Conservation (phyloP, 2,888 invertebrate species). For the Philereme vetulata region DNA sequence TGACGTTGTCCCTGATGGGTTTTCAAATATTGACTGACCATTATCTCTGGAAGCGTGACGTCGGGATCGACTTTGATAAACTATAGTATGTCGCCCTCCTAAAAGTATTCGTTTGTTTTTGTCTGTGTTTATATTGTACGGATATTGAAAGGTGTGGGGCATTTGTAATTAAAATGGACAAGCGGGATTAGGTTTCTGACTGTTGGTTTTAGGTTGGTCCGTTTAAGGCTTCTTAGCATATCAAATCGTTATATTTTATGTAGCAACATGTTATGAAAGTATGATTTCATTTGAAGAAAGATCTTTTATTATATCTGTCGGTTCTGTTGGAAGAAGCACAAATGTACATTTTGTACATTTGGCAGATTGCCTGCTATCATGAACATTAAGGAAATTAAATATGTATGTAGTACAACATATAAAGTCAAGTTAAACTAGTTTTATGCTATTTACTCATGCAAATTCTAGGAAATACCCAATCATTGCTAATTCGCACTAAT, state of each 20-base stretch:
- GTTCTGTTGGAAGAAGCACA: background rate
- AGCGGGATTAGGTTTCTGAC: constrained; percentile 46
- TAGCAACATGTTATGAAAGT: constrained; percentile 9
- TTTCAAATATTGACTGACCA: constrained; percentile 81
- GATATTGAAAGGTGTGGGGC: constrained; percentile 65
- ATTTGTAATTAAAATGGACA: constrained; percentile 66
- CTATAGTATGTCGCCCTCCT: constrained; percentile 62
- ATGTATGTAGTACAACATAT: constrained; percentile 18
- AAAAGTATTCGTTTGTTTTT: constrained; percentile 65
- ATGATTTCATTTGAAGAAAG: constrained; percentile 10
- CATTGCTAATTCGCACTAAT: constrained; percentile 4
- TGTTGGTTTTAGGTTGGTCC: constrained; percentile 9
- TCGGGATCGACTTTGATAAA: constrained; percentile 67
- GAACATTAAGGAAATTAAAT: constrained; percentile 19
- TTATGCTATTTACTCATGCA: background rate
- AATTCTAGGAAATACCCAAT: constrained; percentile 7
- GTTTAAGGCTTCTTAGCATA: constrained; percentile 12
- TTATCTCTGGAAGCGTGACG: constrained; percentile 71
- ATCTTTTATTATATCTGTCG: constrained; percentile 12
- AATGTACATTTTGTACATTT: constrained; percentile 10
- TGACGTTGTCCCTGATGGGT: constrained; percentile 73
- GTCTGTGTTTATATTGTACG: constrained; percentile 66
- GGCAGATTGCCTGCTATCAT: constrained; percentile 17
- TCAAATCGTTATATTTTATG: background rate
- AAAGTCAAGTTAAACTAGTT: constrained; percentile 4